phyloP scores from a whole-genome alignment of 2,797 vertebrate genomes.

The Heterohyrax brucei region DNA sequence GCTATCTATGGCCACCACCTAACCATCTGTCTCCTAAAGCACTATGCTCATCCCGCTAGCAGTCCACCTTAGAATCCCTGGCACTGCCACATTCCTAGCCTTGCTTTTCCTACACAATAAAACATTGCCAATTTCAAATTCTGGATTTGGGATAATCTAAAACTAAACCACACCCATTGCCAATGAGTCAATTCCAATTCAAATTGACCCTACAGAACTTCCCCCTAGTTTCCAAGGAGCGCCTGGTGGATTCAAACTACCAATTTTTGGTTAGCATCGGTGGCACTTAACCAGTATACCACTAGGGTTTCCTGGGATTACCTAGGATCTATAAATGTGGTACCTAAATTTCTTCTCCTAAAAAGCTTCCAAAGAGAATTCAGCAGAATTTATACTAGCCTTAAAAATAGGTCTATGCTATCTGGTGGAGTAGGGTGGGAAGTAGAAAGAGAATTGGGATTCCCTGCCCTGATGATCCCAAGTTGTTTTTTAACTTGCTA shows the following conservation, averaged over 20 bases:
- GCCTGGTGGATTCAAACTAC: no score
- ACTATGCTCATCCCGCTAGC: background rate
- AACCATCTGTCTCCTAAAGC: background rate
- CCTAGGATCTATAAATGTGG: background rate
- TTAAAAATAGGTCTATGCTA: slow-evolving; percentile 61
- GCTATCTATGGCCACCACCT: background rate
- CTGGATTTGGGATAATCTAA: background rate
- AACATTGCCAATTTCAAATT: slow-evolving; percentile 5
- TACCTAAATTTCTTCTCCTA: background rate
- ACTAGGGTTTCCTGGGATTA: background rate
- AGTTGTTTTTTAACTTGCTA: slow-evolving; percentile 32
- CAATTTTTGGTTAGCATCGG: no score
- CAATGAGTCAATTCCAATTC: no score
- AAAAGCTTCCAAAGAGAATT: slow-evolving; percentile 55
- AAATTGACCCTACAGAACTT: no score
- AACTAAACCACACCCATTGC: no score
- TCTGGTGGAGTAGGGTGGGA: background rate
- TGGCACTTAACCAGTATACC: no score
- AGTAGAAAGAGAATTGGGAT: slow-evolving; percentile 55
- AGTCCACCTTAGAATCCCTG: background rate
- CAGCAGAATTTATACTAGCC: slow-evolving; percentile 35
- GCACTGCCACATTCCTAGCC: background rate
- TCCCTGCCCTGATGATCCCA: background rate
- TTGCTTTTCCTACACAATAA: background rate
- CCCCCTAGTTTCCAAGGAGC: no score